Percentiles rank a stretch among this genome's conserved stretches.
Conservation (phyloP, 1,140 invertebrate genomes). For the Venturia canescens region DNA sequence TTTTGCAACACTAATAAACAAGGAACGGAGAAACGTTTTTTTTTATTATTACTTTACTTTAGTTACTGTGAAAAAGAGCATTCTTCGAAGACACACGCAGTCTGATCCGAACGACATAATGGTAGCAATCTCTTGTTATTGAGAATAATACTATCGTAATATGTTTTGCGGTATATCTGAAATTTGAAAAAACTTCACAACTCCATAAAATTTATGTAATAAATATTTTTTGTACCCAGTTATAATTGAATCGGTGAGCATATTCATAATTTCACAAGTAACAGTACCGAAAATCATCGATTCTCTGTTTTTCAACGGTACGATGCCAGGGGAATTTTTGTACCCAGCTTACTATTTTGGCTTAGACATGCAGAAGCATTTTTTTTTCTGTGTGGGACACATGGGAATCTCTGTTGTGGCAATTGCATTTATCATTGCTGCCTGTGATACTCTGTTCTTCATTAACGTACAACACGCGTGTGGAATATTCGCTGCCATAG, state of each 20-base stretch:
- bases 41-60: too few species aligned
- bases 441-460: slow-evolving; percentile 32
- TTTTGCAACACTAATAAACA: too few species aligned
- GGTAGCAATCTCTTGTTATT: too few species aligned
- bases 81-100: too few species aligned
- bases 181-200: too few species aligned
- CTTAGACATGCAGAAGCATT: slow-evolving; percentile 39
- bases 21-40: too few species aligned
- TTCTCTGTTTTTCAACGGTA: slow-evolving; percentile 23
- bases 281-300: slow-evolving; percentile 23
- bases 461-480: slow-evolving; percentile 36
- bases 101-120: too few species aligned
- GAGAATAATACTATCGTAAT: too few species aligned
- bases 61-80: too few species aligned
- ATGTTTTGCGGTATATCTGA: too few species aligned
- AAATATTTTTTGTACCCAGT: not conserved
- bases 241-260: not conserved
- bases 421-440: not conserved
- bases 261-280: slow-evolving; percentile 16
- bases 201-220: too few species aligned
- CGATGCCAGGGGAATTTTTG: slow-evolving; percentile 14
- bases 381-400: not conserved
- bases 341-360: slow-evolving; percentile 26
- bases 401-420: not conserved
- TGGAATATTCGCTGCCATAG: slow-evolving; percentile 44